Percentiles rank a stretch among this genome's conserved stretches.
Conservation (phyloP, 2,113 vertebrate genomes). For the Aythya baeri region DNA sequence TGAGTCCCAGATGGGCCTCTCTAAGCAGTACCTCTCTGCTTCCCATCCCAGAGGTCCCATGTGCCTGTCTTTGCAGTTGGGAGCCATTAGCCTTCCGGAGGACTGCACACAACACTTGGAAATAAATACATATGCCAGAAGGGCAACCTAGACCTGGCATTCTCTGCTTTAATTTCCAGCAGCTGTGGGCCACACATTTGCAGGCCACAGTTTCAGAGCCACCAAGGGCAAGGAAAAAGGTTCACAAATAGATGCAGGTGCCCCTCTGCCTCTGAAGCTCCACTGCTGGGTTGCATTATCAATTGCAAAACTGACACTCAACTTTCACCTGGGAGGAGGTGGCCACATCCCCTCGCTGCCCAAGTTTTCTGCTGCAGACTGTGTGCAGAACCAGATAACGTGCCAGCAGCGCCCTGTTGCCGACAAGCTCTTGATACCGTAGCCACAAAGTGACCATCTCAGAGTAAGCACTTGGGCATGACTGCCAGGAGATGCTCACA, state of each 20-base stretch:
- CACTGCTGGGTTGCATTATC: background rate
- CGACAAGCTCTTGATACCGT: background rate
- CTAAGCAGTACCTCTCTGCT: background rate
- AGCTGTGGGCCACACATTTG: background rate
- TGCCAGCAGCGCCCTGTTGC: accelerated
- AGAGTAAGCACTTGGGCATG: background rate
- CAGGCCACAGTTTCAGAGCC: background rate
- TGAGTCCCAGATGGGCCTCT: background rate
- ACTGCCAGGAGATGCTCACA: background rate
- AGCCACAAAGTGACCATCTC: background rate
- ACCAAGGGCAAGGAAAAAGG: background rate
- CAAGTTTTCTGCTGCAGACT: background rate
- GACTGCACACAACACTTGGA: background rate
- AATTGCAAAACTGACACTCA: background rate
- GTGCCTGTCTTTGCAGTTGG: background rate
- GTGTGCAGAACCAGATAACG: background rate
- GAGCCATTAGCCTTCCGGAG: background rate
- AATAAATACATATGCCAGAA: background rate
- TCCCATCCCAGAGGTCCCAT: background rate
- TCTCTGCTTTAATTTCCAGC: background rate
- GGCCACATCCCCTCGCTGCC: background rate
- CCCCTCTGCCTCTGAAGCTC: too few species aligned
- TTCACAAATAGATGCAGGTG: background rate
- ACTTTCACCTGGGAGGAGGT: background rate
- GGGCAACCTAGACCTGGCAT: background rate